These are phyloP conservation scores for Gorsachius goisagi DNA, from an alignment of 2,113 vertebrate species.

Conservation along the genomic window DNA sequence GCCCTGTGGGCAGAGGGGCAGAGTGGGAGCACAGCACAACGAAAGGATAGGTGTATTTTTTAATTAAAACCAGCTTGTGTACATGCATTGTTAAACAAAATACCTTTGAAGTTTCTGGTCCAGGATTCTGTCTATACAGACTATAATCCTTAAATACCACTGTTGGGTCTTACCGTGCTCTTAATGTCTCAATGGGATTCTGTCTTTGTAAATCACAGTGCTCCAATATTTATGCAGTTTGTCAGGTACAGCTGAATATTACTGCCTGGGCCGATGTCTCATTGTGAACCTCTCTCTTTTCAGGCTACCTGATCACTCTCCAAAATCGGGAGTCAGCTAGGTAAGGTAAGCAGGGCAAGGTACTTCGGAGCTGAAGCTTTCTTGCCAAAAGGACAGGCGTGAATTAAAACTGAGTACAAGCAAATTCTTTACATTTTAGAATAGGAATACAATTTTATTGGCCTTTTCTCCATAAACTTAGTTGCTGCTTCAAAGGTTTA, in stretches of 20 bases:
- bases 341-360: not conserved
- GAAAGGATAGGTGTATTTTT: not conserved
- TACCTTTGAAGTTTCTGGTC: not conserved
- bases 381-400: not conserved
- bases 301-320: not conserved
- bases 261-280: not conserved
- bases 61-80: not conserved
- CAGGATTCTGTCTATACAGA: not conserved
- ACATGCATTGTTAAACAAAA: not conserved
- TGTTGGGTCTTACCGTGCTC: not conserved
- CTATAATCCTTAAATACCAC: not conserved
- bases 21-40: not conserved
- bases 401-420: not conserved
- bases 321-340: not conserved
- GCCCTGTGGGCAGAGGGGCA: not conserved
- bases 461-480: not conserved
- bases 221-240: not conserved
- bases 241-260: not conserved
- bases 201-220: not conserved
- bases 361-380: not conserved
- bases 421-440: not conserved
- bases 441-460: not conserved
- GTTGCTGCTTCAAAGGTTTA: not conserved
- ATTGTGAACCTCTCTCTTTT: not conserved
- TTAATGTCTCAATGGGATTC: not conserved